Evolutionary conservation across 2,888 invertebrate genomes (phyloP).

Genomic region (Agrotis clavis): DNA sequence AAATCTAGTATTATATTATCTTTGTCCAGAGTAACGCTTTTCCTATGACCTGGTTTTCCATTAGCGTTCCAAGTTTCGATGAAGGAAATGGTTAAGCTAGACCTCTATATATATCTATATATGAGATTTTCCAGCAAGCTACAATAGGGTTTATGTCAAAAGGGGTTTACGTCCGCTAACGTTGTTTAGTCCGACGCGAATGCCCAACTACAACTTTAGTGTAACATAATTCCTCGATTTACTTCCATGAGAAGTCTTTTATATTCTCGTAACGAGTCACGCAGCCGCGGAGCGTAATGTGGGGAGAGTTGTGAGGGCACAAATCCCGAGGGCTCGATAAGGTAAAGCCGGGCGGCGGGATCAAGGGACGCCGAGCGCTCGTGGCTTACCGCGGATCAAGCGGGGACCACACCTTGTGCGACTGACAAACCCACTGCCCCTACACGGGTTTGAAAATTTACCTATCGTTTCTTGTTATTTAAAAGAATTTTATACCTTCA

Average conservation of each 20-base stretch:
- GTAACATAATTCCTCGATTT: slow-evolving; percentile 76
- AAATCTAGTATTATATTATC: too few species aligned
- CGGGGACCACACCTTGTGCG: slow-evolving; percentile 82
- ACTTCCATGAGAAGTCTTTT: slow-evolving; percentile 79
- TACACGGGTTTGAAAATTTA: slow-evolving; percentile 17
- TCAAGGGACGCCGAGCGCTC: slow-evolving; percentile 80
- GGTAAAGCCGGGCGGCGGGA: slow-evolving; percentile 82
- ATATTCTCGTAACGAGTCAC: slow-evolving; percentile 77
- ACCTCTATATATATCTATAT: too few species aligned
- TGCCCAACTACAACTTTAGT: slow-evolving; percentile 64
- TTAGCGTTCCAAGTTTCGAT: not conserved
- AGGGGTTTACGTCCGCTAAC: too few species aligned
- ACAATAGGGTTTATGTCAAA: not conserved
- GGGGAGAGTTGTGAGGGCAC: slow-evolving; percentile 69
- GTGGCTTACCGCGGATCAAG: slow-evolving; percentile 79
- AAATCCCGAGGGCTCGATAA: slow-evolving; percentile 86
- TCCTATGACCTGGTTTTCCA: too few species aligned
- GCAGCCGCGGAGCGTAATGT: slow-evolving; percentile 62
- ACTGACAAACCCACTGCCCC: slow-evolving; percentile 23
- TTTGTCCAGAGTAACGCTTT: not conserved
- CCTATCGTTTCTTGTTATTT: not conserved
- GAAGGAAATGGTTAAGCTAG: not conserved
- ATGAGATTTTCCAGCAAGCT: not conserved
- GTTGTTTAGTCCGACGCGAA: not conserved
- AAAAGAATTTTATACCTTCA: not conserved